These are phyloP conservation scores for Phrixothrix hirtus DNA, from an alignment of 2,888 invertebrate species.

Conservation along the genomic window DNA sequence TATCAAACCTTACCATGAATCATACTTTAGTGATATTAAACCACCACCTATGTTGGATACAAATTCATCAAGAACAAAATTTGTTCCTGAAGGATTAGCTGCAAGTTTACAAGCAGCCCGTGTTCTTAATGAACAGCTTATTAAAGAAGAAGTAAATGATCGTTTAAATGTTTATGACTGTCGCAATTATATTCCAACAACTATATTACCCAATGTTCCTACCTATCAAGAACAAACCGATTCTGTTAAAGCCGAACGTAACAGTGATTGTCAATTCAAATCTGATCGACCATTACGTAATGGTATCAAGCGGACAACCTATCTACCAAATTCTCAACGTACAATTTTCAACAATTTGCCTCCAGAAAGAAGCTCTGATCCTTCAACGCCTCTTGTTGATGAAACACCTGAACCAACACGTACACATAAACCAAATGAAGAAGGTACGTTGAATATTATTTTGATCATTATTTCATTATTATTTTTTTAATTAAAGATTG, in stretches of 20 bases:
- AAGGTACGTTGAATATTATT: conserved; percentile 49
- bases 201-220: conserved; percentile 31
- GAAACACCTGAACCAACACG: conserved; percentile 58
- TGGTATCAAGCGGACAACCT: conserved; percentile 50
- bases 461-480: neutral
- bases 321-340: conserved; percentile 26
- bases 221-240: conserved; percentile 42
- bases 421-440: conserved; percentile 58
- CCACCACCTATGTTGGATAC: conserved; percentile 55
- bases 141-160: conserved; percentile 51
- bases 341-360: conserved; percentile 44
- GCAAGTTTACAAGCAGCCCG: conserved; percentile 82
- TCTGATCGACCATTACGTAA: conserved; percentile 59
- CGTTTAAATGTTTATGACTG: conserved; percentile 34
- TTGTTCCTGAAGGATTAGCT: conserved; percentile 70
- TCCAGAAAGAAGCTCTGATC: conserved; percentile 71
- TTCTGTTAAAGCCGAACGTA: conserved; percentile 45
- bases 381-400: conserved; percentile 66
- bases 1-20: conserved; percentile 72
- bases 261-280: conserved; percentile 51
- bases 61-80: conserved; percentile 48
- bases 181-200: conserved; percentile 43
- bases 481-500: neutral
- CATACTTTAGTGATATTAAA: conserved; percentile 68
- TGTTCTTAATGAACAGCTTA: conserved; percentile 60